Base-by-base conservation (phyloP, 2,888 invertebrate genomes). In the Amblyteles armatorius region DNA sequence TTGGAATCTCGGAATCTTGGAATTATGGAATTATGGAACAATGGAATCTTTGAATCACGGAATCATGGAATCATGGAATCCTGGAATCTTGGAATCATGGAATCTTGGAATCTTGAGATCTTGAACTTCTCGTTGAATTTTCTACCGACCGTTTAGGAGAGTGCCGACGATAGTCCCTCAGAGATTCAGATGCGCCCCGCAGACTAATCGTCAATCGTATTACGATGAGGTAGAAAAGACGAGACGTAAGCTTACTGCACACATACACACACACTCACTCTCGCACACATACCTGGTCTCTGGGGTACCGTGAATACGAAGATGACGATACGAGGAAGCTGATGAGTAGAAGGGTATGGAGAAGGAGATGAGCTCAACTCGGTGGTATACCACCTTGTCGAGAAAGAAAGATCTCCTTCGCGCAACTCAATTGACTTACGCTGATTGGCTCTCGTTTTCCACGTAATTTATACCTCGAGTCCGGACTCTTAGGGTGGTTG, bases 361-460 rank as follows among this genome's bases (percentile, higher is more conserved):
- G 33, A 74, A 76, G 50, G 33, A 76, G 50, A 76, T 76, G 76
- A 50, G 63, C 52, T 76, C 52, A 65, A 76, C 50, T 63, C 74
- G 63, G 48, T 68, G 65, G 67, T 77, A 74, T 40, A 80, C 36
- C 80, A 74, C 74, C 74, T 74, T 74, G 74, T 76, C 76, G 65
- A 68, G 57, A 86, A 85, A 65, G 82, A 74, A 85, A 76, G 83
- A 83, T 88, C 81, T 85, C 85, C 69, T 77, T 81, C 76, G 65
- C 74, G n/a, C 50, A 71, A 33, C 60, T 44, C 65, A 87, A 82
- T 84, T 82, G 87, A 86, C 82, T 87, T 88, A 86, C 85, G 76
- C 83, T 86, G 85, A 87, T 87, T 84, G 83, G 74, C 82, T 84
- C 87, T 88, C 87, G 79, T 88, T 88, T 88, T 82, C 87, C 80